phyloP scores from a whole-genome alignment of 2,797 vertebrate genomes.

The Enteromius treurensis region DNA sequence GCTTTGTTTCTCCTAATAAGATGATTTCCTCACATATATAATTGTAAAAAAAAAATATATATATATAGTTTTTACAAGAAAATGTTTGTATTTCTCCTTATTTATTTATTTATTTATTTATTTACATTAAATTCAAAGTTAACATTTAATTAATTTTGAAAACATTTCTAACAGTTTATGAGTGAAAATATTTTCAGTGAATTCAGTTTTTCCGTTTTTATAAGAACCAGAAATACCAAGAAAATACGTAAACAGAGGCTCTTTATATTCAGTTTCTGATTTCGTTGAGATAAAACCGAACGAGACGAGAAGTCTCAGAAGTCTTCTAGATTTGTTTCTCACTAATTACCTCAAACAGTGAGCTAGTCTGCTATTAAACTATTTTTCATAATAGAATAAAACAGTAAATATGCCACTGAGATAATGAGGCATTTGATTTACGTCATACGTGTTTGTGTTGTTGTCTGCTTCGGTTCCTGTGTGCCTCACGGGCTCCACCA shows the following conservation, averaged over 20 bases:
- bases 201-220: background rate
- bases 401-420: constrained; percentile 13
- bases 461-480: constrained; percentile 28
- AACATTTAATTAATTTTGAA: too few relatives aligned
- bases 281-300: background rate
- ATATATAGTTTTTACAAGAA: too few relatives aligned
- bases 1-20: too few relatives aligned
- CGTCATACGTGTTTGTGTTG: background rate
- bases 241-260: background rate
- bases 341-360: background rate
- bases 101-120: too few relatives aligned
- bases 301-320: background rate
- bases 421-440: background rate
- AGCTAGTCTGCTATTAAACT: background rate
- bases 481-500: constrained; percentile 16
- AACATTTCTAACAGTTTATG: too few relatives aligned
- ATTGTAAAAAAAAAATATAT: too few relatives aligned
- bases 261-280: background rate
- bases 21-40: too few relatives aligned
- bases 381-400: background rate
- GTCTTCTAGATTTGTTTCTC: background rate
- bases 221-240: background rate
- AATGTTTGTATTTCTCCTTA: too few relatives aligned
- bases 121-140: too few relatives aligned
- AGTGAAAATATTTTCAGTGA: background rate